Conservation (phyloP, 2,113 vertebrate genomes). For the Mastomys coucha region DNA sequence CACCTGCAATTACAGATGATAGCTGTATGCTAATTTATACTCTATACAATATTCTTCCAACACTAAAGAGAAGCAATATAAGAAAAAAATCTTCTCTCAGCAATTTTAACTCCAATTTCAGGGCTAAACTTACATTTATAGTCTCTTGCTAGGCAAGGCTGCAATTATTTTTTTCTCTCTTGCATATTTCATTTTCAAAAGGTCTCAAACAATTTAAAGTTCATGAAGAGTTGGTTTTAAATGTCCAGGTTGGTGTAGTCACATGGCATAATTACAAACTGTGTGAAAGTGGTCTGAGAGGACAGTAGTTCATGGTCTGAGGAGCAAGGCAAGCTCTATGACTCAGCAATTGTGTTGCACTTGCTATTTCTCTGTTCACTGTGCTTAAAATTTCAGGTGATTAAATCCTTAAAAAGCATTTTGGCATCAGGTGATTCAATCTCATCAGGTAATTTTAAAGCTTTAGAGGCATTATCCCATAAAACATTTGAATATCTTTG, state of each 20-base stretch:
- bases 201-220: conserved; percentile 44
- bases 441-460: conserved; percentile 69
- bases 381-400: conserved; percentile 19
- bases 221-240: conserved; percentile 49
- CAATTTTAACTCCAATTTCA: conserved; percentile 10
- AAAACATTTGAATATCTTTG: conserved; percentile 63
- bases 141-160: conserved; percentile 36
- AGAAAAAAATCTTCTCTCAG: background rate
- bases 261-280: conserved; percentile 51
- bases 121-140: background rate
- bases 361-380: conserved; percentile 54
- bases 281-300: conserved; percentile 33
- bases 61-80: background rate
- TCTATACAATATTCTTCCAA: background rate
- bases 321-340: conserved; percentile 33
- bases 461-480: background rate
- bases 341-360: conserved; percentile 54
- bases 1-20: background rate
- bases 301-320: conserved; percentile 15
- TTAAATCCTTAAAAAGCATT: conserved; percentile 74
- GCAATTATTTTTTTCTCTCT: background rate
- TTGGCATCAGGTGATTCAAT: conserved; percentile 60
- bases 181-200: background rate
- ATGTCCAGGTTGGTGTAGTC: background rate
- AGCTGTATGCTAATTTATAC: conserved; percentile 19